phyloP scores from a whole-genome alignment of 2,797 vertebrate species.

The Enteromius radiatus region DNA sequence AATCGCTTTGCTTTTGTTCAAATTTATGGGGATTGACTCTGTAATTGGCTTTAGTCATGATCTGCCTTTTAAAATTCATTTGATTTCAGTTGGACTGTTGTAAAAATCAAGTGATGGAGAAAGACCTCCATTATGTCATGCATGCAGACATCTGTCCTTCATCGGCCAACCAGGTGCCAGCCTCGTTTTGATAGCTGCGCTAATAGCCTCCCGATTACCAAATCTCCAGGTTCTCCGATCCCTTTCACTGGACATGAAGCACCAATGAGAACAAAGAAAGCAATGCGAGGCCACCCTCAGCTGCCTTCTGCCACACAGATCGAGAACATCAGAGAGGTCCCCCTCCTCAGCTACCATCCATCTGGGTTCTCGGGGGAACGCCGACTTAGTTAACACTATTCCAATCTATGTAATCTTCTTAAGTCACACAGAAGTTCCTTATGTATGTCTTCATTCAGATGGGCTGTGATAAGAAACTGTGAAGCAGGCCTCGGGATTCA shows the following conservation, averaged over 20 bases:
- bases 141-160: conserved; percentile 77
- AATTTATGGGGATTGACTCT: conserved; percentile 29
- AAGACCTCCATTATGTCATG: conserved; percentile 54
- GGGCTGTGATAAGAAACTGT: conserved; percentile 93
- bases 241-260: not conserved
- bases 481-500: conserved; percentile 88
- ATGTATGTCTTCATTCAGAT: conserved; percentile 98
- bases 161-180: conserved; percentile 75
- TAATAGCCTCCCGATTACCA: conserved; percentile 73
- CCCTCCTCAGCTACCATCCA: conserved; percentile 89
- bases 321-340: conserved; percentile 93
- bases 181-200: conserved; percentile 74
- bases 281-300: conserved; percentile 88
- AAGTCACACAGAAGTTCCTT: conserved; percentile 91
- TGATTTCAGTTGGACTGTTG: conserved; percentile 36
- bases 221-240: conserved; percentile 59
- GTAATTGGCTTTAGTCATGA: conserved; percentile 46
- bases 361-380: conserved; percentile 94
- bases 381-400: conserved; percentile 95
- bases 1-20: conserved; percentile 21
- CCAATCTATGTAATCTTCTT: conserved; percentile 96
- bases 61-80: conserved; percentile 51
- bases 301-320: conserved; percentile 95
- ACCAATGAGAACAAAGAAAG: conserved; percentile 78
- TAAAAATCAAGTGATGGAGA: conserved; percentile 60